Conservation (phyloP, 1,140 invertebrate genomes). For the Whitmania pigra region DNA sequence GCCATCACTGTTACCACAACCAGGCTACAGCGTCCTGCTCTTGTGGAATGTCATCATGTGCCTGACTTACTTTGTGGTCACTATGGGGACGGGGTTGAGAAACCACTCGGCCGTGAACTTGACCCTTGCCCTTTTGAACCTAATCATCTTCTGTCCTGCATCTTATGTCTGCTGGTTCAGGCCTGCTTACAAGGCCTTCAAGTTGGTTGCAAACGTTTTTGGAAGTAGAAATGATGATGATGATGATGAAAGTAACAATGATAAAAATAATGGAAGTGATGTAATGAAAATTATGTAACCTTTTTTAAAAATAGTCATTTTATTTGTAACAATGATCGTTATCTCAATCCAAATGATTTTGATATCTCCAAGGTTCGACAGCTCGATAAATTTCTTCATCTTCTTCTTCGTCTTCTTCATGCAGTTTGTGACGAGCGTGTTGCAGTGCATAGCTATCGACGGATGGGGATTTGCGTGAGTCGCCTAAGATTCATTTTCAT, state of each 20-base stretch:
- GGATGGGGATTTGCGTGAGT: constrained; percentile 66
- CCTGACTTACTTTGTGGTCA: constrained; percentile 37
- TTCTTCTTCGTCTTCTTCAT: constrained; percentile 99
- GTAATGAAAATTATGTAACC: too few relatives aligned
- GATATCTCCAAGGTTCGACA: constrained; percentile 53
- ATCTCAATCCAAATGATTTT: constrained; percentile 17
- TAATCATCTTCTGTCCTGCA: constrained; percentile 81
- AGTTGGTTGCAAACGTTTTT: constrained; percentile 43
- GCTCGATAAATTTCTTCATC: constrained; percentile 98
- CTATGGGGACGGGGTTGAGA: constrained; percentile 27
- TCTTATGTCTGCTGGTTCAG: constrained; percentile 95
- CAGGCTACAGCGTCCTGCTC: constrained; percentile 26
- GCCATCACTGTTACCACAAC: too few relatives aligned
- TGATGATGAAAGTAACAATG: too few relatives aligned
- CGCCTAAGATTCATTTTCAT: too few relatives aligned
- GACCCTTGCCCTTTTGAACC: constrained; percentile 74
- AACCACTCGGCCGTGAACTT: constrained; percentile 55
- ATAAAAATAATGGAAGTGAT: too few relatives aligned
- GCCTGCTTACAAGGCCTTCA: constrained; percentile 72
- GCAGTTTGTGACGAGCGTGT: constrained; percentile 76
- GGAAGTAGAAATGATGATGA: background rate
- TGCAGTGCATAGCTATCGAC: constrained; percentile 68
- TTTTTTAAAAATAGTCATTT: too few relatives aligned
- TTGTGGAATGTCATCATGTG: constrained; percentile 27
- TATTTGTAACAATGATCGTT: too few relatives aligned